These are phyloP conservation scores for Sarcophaga subvicina DNA, from an alignment of 2,888 invertebrate genomes.

Conservation along the genomic window DNA sequence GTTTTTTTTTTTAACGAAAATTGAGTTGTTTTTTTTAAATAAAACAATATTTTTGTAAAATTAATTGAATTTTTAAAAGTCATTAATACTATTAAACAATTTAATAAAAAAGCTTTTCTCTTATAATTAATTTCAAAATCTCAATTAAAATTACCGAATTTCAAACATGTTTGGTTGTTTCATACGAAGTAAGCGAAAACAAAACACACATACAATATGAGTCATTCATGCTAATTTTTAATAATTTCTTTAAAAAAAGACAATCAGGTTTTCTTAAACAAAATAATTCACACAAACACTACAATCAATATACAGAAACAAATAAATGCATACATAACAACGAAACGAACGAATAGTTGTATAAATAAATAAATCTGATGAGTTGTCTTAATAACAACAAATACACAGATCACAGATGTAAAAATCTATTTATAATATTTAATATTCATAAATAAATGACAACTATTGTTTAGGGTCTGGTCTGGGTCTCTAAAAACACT, in stretches of 20 bases:
- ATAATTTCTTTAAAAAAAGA: slow-evolving; percentile 32
- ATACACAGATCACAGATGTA: not conserved
- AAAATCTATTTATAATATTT: not conserved
- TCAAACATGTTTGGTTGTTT: slow-evolving; percentile 37
- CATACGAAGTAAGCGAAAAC: not conserved
- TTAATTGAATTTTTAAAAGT: not conserved
- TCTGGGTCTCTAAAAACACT: not conserved
- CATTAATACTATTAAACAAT: not conserved
- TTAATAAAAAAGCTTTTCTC: not conserved
- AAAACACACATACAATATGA: slow-evolving; percentile 25
- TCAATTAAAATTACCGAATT: slow-evolving; percentile 17
- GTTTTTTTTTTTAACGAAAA: no score
- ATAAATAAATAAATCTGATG: slow-evolving; percentile 15
- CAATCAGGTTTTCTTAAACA: slow-evolving; percentile 45
- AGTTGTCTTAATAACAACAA: slow-evolving; percentile 54
- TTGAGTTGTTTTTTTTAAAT: no score
- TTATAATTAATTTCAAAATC: not conserved
- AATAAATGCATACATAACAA: slow-evolving; percentile 15
- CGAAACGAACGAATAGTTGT: not conserved
- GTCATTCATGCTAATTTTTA: slow-evolving; percentile 53
- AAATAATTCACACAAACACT: slow-evolving; percentile 22
- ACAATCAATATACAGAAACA: slow-evolving; percentile 6
- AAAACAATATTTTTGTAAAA: not conserved
- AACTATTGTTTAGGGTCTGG: slow-evolving; percentile 18
- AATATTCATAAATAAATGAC: slow-evolving; percentile 13